Percentiles rank a stretch among this genome's conserved stretches.
These are phyloP conservation scores for Diorhabda elongata DNA, from an alignment of 1,140 invertebrate species.

Conservation along the genomic window DNA sequence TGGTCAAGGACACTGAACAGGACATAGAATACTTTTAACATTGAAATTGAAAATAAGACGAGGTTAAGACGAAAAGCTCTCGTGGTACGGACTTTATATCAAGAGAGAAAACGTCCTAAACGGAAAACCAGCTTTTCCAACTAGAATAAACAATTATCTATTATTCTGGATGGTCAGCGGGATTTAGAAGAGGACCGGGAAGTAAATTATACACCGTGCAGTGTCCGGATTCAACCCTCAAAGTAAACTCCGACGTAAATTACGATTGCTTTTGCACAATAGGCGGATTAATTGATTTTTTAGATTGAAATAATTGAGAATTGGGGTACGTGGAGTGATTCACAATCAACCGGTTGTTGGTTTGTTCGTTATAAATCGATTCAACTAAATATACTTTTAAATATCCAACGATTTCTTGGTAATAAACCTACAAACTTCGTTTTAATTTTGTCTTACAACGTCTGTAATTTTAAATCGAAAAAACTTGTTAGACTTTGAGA, in stretches of 20 bases:
- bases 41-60: no score
- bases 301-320: constrained; percentile 1
- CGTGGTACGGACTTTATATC: no score
- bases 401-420: no score
- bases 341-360: neutral
- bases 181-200: neutral
- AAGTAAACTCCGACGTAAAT: neutral
- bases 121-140: neutral
- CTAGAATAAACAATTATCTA: constrained; percentile 3
- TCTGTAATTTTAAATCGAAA: no score
- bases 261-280: constrained; percentile 2
- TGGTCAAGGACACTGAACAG: no score
- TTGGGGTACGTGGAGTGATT: neutral
- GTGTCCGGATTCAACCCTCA: neutral
- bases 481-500: no score
- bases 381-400: no score
- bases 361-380: neutral
- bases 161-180: constrained; percentile 1
- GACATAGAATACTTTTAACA: no score
- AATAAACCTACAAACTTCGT: no score
- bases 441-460: no score
- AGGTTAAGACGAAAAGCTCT: no score
- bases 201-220: neutral
- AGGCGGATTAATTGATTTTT: constrained; percentile 2
- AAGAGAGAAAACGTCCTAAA: neutral